Evolutionary conservation across 2,888 invertebrate species (phyloP), one percentile per base, ranked within the genome.

Genomic region (Orthosia cruda): DNA sequence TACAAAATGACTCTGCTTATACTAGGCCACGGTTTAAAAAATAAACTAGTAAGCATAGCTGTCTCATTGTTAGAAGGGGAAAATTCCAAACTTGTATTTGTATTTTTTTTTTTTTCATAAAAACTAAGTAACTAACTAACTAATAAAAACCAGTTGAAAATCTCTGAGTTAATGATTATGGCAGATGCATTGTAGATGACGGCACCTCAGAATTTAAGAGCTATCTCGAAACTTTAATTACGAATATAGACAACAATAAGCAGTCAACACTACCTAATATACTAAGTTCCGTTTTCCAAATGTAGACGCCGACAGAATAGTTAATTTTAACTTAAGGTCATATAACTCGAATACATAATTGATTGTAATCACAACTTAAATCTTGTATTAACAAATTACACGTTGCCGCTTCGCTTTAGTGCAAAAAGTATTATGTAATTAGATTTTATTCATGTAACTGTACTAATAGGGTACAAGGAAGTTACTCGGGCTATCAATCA

Each of bases 311-410:
- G 83, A 81, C 23, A 87, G 87, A 89, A 85, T 81, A 54, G 84
- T 89, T 90, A 90, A 90, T 92, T 89, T 84, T 73, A 85, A 85
- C 83, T 85, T 91, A 91, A 92, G 92, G 92, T 91, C 92, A 90
- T 84, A 89, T 85, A 87, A 76, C 70, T 68, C 82, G 87, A 81
- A 83, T 49, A 58, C 32, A 57, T 90, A 88, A 89, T 90, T 91
- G 92, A 91, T 91, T 88, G 90, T 91, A 90, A 92, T 92, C 90
- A 89, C 85, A 84, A 88, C 81, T 88, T 83, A 83, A 87, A 90
- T 90, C 88, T 87, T 89, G 91, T 91, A 91, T 86, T 89, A 90
- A 90, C 89, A 92, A 91, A 91, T 92, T 91, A 92, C 88, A 88
- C 65, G 89, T 90, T 89, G 84, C 80, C 54, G 74, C 87, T 79